Evolutionary conservation across 2,888 invertebrate species (phyloP).

Genomic region (Plagodis pulveraria): DNA sequence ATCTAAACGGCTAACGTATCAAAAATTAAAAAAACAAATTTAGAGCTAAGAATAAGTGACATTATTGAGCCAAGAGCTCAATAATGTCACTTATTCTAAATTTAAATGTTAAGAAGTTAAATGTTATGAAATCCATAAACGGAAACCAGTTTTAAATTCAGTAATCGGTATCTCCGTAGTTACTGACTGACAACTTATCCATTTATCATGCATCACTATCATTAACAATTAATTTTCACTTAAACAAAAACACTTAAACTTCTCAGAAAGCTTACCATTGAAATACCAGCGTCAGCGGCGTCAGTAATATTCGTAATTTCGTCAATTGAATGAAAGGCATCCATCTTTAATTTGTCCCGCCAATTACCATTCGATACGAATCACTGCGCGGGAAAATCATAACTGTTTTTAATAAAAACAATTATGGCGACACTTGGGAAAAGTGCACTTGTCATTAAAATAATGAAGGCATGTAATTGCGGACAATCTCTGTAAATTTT

Average conservation of each 20-base stretch:
- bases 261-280: conserved; percentile 12
- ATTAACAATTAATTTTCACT: conserved; percentile 24
- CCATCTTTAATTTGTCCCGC: conserved; percentile 48
- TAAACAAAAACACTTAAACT: conserved; percentile 19
- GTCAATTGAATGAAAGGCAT: conserved; percentile 38
- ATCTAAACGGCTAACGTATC: no score
- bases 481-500: no score
- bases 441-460: conserved; percentile 20
- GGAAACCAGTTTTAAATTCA: no score
- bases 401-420: conserved; percentile 32
- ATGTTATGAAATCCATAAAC: no score
- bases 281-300: conserved; percentile 23
- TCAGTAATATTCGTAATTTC: conserved; percentile 28
- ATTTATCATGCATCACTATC: no score
- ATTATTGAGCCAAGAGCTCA: no score
- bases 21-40: no score
- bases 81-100: no score
- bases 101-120: no score
- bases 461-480: conserved; percentile 8
- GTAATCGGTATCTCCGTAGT: no score
- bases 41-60: no score
- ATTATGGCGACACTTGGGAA: conserved; percentile 30
- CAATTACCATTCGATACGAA: conserved; percentile 47
- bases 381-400: conserved; percentile 37
- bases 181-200: no score